A percentile compares a stretch with the other conserved stretches of the same genome.
These are phyloP conservation scores for Toxotes jaculatrix DNA, from an alignment of 2,113 vertebrate genomes.

Conservation along the genomic window DNA sequence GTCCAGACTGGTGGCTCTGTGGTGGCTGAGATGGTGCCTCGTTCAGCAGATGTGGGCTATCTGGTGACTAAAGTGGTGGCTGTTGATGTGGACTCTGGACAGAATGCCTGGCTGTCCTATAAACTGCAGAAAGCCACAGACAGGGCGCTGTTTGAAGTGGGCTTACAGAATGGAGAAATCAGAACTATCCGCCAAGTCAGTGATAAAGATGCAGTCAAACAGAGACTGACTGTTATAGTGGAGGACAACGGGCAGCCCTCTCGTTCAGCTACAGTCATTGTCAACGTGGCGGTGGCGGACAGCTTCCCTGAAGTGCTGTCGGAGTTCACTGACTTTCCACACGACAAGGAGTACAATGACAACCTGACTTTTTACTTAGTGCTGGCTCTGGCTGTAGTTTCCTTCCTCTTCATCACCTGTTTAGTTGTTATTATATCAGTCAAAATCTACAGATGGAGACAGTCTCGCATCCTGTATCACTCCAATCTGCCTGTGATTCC, in stretches of 20 bases:
- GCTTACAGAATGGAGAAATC: slow-evolving; percentile 6
- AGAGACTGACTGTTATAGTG: background rate
- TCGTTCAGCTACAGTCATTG: background rate
- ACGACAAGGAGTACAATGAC: background rate
- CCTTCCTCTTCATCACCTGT: background rate
- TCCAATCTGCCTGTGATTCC: background rate
- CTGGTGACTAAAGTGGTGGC: slow-evolving; percentile 1
- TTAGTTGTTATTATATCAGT: slow-evolving; percentile 3
- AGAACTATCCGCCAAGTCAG: background rate
- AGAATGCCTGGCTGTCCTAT: slow-evolving; percentile 7
- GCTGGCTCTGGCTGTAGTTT: background rate
- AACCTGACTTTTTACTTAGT: slow-evolving; percentile 5
- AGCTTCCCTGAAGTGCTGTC: slow-evolving; percentile 2
- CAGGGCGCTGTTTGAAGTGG: slow-evolving; percentile 6
- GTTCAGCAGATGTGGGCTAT: slow-evolving; percentile 4
- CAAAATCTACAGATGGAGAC: slow-evolving; percentile 5
- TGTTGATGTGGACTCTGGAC: slow-evolving; percentile 5
- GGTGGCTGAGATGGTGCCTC: background rate
- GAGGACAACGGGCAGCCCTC: slow-evolving; percentile 6
- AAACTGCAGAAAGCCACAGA: background rate
- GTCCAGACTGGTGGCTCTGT: slow-evolving; percentile 1
- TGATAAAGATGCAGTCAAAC: background rate
- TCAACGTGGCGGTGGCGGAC: background rate
- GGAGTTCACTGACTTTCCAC: background rate
- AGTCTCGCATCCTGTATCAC: slow-evolving; percentile 7